Evolutionary conservation across 1,140 invertebrate species (phyloP).

Genomic region (Oryctes rhinoceros): DNA sequence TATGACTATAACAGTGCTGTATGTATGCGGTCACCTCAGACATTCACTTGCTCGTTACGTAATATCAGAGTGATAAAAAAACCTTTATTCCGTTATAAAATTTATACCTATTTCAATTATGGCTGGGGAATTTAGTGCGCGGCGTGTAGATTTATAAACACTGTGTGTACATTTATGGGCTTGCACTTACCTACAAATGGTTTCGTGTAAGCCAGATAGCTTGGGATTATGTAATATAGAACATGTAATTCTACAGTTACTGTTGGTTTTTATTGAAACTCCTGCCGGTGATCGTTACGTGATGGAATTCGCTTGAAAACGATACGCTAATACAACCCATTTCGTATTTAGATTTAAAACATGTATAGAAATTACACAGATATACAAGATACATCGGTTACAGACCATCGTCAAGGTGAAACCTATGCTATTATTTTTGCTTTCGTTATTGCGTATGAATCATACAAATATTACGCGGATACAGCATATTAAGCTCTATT

Average conservation of each 20-base stretch:
- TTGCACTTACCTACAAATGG: slow-evolving; percentile 11
- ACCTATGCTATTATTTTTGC: too few species aligned
- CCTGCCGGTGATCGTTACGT: too few species aligned
- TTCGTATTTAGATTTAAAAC: too few species aligned
- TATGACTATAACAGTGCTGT: neutral
- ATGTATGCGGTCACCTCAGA: neutral
- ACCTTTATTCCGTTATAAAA: slow-evolving; percentile 23
- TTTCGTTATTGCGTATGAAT: too few species aligned
- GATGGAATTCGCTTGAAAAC: too few species aligned
- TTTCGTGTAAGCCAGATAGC: neutral
- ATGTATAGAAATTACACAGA: too few species aligned
- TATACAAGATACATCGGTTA: too few species aligned
- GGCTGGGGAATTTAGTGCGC: slow-evolving; percentile 10
- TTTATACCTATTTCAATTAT: slow-evolving; percentile 26
- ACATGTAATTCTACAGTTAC: neutral
- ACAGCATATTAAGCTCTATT: too few species aligned
- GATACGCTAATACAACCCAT: too few species aligned
- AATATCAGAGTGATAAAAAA: neutral
- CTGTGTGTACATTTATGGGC: neutral
- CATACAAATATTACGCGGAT: too few species aligned
- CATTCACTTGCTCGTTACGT: slow-evolving; percentile 25
- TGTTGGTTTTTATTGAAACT: too few species aligned
- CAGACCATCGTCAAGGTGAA: too few species aligned
- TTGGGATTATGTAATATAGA: neutral
- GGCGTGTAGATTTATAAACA: neutral